Base-by-base conservation (phyloP, 2,888 invertebrate genomes). In the Rambutsinella grinnellia region DNA sequence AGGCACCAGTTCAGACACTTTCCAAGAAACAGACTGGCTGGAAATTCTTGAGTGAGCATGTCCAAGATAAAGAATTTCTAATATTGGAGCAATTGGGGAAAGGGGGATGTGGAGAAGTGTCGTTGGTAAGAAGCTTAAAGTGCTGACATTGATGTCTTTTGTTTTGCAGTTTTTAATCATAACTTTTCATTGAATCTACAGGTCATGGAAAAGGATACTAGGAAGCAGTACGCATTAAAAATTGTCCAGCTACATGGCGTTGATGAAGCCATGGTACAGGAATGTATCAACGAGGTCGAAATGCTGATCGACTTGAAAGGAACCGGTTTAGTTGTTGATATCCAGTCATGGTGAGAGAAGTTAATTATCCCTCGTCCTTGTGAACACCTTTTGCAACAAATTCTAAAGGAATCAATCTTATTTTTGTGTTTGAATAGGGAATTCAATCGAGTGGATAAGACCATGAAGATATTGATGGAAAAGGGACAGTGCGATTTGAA, bases 41-140 rank as follows among this genome's bases (percentile, higher is more conserved):
- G 79, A 81, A 79, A 17, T 76, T 82, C 61, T 58, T 71, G 3
- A 77, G 67, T 62, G 82, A 81, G 51, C 77, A 80, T n/a, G 92
- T 97, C 1, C 94, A 94, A 80, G 90, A 90, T 24, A 90, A 90
- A 61, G 89, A 90, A 26, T 97, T 95, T 86, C 88, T 90, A 78
- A 90, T 94, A 62, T 88, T 94, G 15, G 92, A 92, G 79, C 89
- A 91, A 84, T 87, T 97, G 57, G 97, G 97, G 0, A 90, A 90
- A 83, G 97, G 97, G n/a, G 97, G 96, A 49, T 95, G 95, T 68
- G 94, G 96, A 85, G 91, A 93, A 86, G 97, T 97, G 2, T 92
- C 85, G 71, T 84, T 86, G 84, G 87, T 87, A 82, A 80, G 79
- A 36, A 36, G 36, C 36, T 36, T 8, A 36, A 8, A 36, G 36